Evolutionary conservation across 1,140 invertebrate genomes (phyloP).

Genomic region (Drosophila lowei): DNA sequence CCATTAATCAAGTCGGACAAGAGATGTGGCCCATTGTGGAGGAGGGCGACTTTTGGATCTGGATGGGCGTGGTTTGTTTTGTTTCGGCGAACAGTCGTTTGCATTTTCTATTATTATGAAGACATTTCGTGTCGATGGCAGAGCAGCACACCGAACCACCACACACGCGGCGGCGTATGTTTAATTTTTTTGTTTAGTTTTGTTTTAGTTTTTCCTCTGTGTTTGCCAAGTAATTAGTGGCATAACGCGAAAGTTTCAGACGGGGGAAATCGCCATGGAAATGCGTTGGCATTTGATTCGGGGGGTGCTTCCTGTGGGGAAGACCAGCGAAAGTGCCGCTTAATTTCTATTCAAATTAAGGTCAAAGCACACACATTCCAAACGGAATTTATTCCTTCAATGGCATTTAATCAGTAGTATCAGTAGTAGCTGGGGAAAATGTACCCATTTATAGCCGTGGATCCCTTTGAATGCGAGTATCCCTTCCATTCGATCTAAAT

Average conservation of each 20-base stretch:
- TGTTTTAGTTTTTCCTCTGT: constrained; percentile 44
- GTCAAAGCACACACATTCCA: constrained; percentile 53
- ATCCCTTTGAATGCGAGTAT: constrained; percentile 41
- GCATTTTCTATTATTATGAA: constrained; percentile 77
- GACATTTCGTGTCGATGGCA: constrained; percentile 68
- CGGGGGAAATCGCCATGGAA: constrained; percentile 28
- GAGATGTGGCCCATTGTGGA: constrained; percentile 15
- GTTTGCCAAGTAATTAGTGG: constrained; percentile 75
- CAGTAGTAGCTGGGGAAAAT: constrained; percentile 48
- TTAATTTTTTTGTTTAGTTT: constrained; percentile 52
- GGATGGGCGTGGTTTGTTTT: constrained; percentile 56
- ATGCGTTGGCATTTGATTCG: constrained; percentile 55
- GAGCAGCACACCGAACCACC: not conserved
- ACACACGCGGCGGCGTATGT: constrained; percentile 34
- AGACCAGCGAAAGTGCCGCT: constrained; percentile 24
- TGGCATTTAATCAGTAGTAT: constrained; percentile 65
- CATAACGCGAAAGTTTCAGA: constrained; percentile 27
- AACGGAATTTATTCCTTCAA: constrained; percentile 62
- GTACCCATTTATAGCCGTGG: constrained; percentile 65
- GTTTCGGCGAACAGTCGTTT: constrained; percentile 43
- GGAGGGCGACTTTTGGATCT: not conserved
- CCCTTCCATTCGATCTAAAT: constrained; percentile 69
- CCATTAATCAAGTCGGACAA: constrained; percentile 74
- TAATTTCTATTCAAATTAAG: constrained; percentile 78
- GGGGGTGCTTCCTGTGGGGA: constrained; percentile 45